Evolutionary conservation across 2,797 vertebrate genomes (phyloP), one percentile per base, ranked within the genome.

Genomic region (Gallinago nigripennis): DNA sequence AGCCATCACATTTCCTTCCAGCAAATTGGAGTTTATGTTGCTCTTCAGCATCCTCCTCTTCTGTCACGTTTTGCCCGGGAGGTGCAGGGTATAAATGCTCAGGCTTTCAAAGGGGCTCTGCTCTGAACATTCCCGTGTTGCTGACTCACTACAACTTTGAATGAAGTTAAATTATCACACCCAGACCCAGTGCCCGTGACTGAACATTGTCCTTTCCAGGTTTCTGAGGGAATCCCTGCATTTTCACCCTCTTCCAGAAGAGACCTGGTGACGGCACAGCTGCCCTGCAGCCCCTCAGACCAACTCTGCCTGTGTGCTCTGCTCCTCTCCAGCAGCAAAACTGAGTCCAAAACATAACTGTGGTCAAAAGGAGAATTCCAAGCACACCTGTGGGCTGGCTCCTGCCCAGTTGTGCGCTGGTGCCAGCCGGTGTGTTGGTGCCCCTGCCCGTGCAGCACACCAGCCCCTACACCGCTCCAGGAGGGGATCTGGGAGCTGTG

Each of bases 401-500:
- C 20, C 31, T n/a, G 35, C 43, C 60, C 53, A 16, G 54, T 15
- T 15, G 16, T 14, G 1, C 16, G 7, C 31, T 14, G 1, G 2
- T 31, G 70, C 39, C 61, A 13, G 50, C 25, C 50, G 15, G 3
- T 50, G 48, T 51, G 50, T 16, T 51, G 50, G 45, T 21, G 45
- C 46, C 46, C 39, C 17, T 5, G 4, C 11, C 1, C 1, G 21
- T 3, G 3, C 24, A 50, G 48, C 25, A 19, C 25, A 3, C 4
- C 14, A 6, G 43, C 50, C 37, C 18, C n/a, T 41, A 7, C 12
- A 6, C 28, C 8, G 13, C 24, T 27, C 20, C 16, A 19, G 57
- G 23, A 8, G 35, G 8, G 19, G 16, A 7, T 43, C 56, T 4
- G 30, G 54, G 6, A 28, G 28, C 9, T 72, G 56, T 63, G 58